Percentiles rank a stretch among this genome's conserved stretches.
phyloP scores from a whole-genome alignment of 2,888 invertebrate genomes.

The Parelbella ahira region DNA sequence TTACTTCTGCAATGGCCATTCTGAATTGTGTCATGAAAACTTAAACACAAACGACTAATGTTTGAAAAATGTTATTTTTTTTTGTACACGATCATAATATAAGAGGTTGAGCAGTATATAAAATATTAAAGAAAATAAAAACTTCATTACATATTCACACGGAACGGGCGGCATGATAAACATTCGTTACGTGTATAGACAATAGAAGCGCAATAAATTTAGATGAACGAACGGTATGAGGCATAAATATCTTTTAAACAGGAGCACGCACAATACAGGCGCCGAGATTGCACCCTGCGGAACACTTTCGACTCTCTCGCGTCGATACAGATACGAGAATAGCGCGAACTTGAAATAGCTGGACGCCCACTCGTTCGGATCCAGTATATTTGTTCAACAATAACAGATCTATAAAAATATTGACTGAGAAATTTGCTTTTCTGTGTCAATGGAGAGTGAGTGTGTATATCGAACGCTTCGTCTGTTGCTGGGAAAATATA shows the following conservation, averaged over 20 bases:
- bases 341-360: slow-evolving; percentile 13
- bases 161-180: slow-evolving; percentile 21
- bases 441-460: slow-evolving; percentile 12
- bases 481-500: slow-evolving; percentile 1
- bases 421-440: slow-evolving; percentile 15
- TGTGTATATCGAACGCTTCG: slow-evolving; percentile 5
- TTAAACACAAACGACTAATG: too few species aligned
- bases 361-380: slow-evolving; percentile 16
- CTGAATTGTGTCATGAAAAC: too few species aligned
- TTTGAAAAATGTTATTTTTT: too few species aligned
- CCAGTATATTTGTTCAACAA: slow-evolving; percentile 20
- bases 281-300: slow-evolving; percentile 5
- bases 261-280: slow-evolving; percentile 17
- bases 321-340: slow-evolving; percentile 9
- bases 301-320: slow-evolving; percentile 12
- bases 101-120: too few species aligned
- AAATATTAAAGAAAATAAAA: slow-evolving; percentile 23
- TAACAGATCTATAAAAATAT: slow-evolving; percentile 23
- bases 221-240: slow-evolving; percentile 24
- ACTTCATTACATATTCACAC: slow-evolving; percentile 23
- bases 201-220: slow-evolving; percentile 25
- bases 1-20: too few species aligned
- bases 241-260: slow-evolving; percentile 26
- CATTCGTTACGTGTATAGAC: slow-evolving; percentile 21
- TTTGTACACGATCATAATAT: too few species aligned